Evolutionary conservation across 37 sponge, comb jelly and placozoan genomes (phyloP).

Genomic region (Ephydatia muelleri): DNA sequence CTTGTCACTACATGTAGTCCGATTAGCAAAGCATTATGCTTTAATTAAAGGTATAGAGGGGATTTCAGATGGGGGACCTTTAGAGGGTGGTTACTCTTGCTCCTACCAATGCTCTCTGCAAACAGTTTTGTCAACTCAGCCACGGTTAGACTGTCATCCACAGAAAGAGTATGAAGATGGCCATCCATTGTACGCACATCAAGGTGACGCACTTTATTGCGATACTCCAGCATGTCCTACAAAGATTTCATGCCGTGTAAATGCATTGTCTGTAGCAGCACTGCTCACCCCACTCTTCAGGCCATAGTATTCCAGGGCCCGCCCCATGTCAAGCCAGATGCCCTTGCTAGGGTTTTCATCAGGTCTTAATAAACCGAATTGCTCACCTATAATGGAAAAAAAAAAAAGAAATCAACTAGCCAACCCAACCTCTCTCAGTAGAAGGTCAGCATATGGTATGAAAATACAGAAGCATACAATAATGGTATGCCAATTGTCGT

Average conservation of each 20-base stretch:
- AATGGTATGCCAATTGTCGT: too few species aligned
- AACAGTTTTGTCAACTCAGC: slow-evolving; percentile 85
- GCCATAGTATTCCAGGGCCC: slow-evolving; percentile 92
- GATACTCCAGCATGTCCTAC: slow-evolving; percentile 92
- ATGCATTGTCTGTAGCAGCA: too few species aligned
- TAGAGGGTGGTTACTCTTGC: too few species aligned
- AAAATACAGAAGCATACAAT: too few species aligned
- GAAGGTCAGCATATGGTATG: too few species aligned
- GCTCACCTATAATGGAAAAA: slow-evolving; percentile 51
- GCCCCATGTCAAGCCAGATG: slow-evolving; percentile 88
- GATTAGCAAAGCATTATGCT: too few species aligned
- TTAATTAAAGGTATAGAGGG: too few species aligned
- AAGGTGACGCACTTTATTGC: slow-evolving; percentile 90
- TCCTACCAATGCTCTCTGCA: slow-evolving; percentile 89
- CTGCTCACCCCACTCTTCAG: slow-evolving; percentile 82
- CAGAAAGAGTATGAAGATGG: slow-evolving; percentile 84
- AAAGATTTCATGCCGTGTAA: background rate
- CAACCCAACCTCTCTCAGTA: too few species aligned
- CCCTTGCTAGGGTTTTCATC: slow-evolving; percentile 97
- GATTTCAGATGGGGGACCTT: too few species aligned
- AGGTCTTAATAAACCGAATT: slow-evolving; percentile 91
- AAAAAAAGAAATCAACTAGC: too few species aligned
- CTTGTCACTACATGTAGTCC: too few species aligned
- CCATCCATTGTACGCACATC: slow-evolving; percentile 95
- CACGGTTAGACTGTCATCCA: slow-evolving; percentile 97